These are phyloP conservation scores for Scleropages formosus DNA, from an alignment of 2,797 vertebrate genomes.

Conservation along the genomic window DNA sequence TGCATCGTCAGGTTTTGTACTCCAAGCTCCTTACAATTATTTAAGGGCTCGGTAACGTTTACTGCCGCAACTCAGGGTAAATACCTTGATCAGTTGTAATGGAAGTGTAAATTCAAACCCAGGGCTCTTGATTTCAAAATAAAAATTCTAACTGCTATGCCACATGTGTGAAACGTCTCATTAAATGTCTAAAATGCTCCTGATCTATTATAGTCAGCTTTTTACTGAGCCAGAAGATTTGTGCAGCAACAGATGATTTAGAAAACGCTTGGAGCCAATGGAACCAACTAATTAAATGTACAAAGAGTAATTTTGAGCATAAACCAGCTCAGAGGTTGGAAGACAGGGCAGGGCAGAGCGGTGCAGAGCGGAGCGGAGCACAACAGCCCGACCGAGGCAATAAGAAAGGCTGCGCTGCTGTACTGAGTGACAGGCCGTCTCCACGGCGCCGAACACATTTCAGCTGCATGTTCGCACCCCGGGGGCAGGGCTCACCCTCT, in stretches of 20 bases:
- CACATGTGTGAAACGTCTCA: no score
- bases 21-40: no score
- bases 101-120: no score
- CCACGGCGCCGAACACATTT: slow-evolving; percentile 34
- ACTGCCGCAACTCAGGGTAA: no score
- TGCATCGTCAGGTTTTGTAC: no score
- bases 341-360: slow-evolving; percentile 39
- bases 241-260: slow-evolving; percentile 57
- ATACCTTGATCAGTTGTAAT: no score
- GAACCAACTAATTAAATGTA: slow-evolving; percentile 71
- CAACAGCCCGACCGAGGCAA: slow-evolving; percentile 42
- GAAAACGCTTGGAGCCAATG: slow-evolving; percentile 66
- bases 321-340: slow-evolving; percentile 46
- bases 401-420: slow-evolving; percentile 37
- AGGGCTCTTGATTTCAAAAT: no score
- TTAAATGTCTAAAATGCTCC: no score
- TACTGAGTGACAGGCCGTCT: slow-evolving; percentile 42
- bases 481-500: slow-evolving; percentile 36
- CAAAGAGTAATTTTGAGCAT: slow-evolving; percentile 55
- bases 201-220: background rate
- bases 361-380: no score
- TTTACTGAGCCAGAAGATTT: slow-evolving; percentile 49
- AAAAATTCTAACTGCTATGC: no score
- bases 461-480: slow-evolving; percentile 29
- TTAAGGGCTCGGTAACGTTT: no score